Evolutionary conservation across 64 coral and sea anemone species (phyloP).

Genomic region (Platygyra sinensis): DNA sequence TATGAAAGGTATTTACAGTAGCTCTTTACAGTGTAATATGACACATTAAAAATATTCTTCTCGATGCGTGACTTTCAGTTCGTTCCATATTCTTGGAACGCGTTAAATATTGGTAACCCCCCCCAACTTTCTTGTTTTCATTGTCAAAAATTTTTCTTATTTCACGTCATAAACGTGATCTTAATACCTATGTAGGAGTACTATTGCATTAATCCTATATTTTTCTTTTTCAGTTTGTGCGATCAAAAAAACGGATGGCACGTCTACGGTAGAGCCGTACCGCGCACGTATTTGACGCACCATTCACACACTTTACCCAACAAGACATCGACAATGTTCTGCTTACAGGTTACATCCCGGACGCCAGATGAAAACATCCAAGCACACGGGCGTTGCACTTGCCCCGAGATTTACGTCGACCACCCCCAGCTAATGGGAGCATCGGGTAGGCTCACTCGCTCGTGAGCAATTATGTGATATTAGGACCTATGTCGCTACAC

Average conservation of each 20-base stretch:
- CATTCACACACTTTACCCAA: conserved; percentile 76
- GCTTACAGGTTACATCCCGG: conserved; percentile 85
- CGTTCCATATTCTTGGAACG: too few relatives aligned
- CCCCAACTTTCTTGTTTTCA: too few relatives aligned
- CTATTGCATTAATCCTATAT: neutral
- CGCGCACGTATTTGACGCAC: conserved; percentile 40
- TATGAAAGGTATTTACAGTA: too few relatives aligned
- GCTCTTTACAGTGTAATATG: too few relatives aligned
- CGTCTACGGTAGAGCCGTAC: conserved; percentile 27
- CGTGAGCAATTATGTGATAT: neutral
- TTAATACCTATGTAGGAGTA: too few relatives aligned
- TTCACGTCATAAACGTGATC: too few relatives aligned
- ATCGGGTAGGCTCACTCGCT: neutral
- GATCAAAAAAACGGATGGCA: neutral
- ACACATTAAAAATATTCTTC: too few relatives aligned
- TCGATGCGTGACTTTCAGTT: too few relatives aligned
- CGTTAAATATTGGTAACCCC: too few relatives aligned
- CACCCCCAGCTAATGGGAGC: neutral
- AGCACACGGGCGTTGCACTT: conserved; percentile 74
- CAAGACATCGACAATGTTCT: conserved; percentile 90
- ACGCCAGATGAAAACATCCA: conserved; percentile 53
- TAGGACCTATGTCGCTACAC: too few relatives aligned
- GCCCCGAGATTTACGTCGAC: conserved; percentile 68
- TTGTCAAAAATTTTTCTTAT: too few relatives aligned
- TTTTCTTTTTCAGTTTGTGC: neutral